Evolutionary conservation across 2,797 vertebrate species (phyloP), one percentile per base, ranked within the genome.

Genomic region (Lateolabrax maculatus): DNA sequence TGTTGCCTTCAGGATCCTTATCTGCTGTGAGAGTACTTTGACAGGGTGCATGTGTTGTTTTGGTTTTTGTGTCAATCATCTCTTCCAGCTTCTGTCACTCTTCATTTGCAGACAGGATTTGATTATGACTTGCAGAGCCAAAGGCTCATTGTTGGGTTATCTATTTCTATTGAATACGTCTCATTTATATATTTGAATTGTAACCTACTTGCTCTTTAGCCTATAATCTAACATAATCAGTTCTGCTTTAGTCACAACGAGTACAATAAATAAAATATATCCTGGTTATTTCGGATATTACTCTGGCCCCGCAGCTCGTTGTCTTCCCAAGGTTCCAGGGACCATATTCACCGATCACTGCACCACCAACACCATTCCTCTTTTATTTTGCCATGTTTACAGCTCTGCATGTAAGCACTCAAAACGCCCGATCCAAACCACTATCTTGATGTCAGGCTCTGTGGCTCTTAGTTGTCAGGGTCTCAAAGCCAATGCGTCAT

Each of bases 11-110:
- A 34, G 58, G 37, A 51, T 23, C n/a, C 41, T 9, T n/a, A 21
- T 72, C 46, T 39, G 23, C 25, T 13, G 39, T 27, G 64, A 39
- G 39, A 64, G 6, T 44, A 43, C 46, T 72, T 27, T 72, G 75
- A 80, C 73, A 58, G 68, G 69, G 41, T 70, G 25, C 58, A 75
- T 82, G 53, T 64, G 39, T 65, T 27, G 34, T 6, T n/a, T n/a
- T n/a, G n/a, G n/a, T n/a, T n/a, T n/a, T 73, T 31, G 52, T 23
- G 34, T 78, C 85, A 74, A 37, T 80, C 77, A 74, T n/a, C 31
- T 13, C 44, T 29, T 23, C 31, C 3, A 23, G 60, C 46, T 10
- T 39, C 56, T 79, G 81, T 76, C 75, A 74, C 16, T 63, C 12
- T 23, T 58, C 13, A 1, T 15, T 8, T 25, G 46, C 12, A 12